Percentiles rank a stretch among this genome's conserved stretches.
Evolutionary conservation across 1,140 invertebrate species (phyloP).

Genomic region (Samia ricini): DNA sequence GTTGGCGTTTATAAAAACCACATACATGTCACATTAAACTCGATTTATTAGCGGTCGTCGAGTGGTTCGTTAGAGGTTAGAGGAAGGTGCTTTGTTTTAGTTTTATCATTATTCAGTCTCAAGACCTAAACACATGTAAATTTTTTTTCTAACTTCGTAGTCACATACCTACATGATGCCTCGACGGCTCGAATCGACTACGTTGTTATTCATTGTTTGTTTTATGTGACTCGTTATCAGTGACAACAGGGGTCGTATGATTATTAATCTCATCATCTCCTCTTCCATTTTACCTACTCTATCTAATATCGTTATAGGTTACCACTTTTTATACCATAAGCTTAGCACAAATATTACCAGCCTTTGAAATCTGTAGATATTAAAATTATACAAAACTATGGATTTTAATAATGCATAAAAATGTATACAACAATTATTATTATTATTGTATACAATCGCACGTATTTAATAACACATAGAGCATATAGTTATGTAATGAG

Average conservation of each 20-base stretch:
- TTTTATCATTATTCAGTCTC: neutral
- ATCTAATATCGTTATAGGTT: neutral
- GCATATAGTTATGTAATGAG: conserved; percentile 24
- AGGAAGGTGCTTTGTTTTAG: conserved; percentile 8
- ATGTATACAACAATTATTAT: conserved; percentile 42
- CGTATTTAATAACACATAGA: conserved; percentile 14
- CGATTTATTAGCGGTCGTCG: conserved; percentile 16
- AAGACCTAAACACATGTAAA: conserved; percentile 4
- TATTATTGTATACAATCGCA: conserved; percentile 25
- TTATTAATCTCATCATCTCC: neutral
- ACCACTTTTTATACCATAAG: no score
- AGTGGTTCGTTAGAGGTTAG: neutral
- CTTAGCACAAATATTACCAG: no score
- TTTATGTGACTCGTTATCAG: conserved; percentile 8
- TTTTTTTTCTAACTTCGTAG: no score
- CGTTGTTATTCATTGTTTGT: conserved; percentile 6
- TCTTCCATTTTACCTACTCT: neutral
- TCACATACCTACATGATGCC: neutral
- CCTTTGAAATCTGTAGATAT: no score
- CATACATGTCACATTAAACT: conserved; percentile 20
- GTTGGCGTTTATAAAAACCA: conserved; percentile 16
- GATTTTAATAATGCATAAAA: conserved; percentile 21
- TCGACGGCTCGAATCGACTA: neutral
- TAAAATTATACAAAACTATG: no score
- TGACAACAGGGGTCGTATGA: conserved; percentile 1